Evolutionary conservation across 2,113 vertebrate genomes (phyloP).

Genomic region (Mormyrus iriodes): DNA sequence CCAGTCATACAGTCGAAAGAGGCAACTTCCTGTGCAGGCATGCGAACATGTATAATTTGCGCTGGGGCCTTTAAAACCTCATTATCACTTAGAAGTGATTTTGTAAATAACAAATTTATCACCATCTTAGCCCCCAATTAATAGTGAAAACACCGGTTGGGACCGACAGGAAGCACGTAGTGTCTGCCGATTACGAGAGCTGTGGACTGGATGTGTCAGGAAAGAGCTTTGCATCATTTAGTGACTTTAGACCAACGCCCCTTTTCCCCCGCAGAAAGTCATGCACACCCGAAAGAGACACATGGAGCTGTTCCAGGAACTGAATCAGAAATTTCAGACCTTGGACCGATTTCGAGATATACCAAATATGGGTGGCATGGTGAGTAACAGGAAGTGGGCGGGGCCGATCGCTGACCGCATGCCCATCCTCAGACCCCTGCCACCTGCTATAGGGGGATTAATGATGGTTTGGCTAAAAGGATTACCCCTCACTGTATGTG

Average conservation of each 20-base stretch:
- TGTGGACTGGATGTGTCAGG: conserved; percentile 46
- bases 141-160: not conserved
- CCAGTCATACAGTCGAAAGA: too few species aligned
- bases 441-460: conserved; percentile 56
- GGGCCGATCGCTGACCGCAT: conserved; percentile 10
- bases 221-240: conserved; percentile 56
- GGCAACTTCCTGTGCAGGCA: not conserved
- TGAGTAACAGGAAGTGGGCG: conserved; percentile 73
- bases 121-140: not conserved
- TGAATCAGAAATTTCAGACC: conserved; percentile 99
- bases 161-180: not conserved
- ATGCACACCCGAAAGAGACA: conserved; percentile 99
- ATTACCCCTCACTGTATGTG: conserved; percentile 27
- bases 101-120: not conserved
- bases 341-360: conserved; percentile 99
- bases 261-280: conserved; percentile 91
- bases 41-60: not conserved
- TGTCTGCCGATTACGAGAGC: conserved; percentile 38
- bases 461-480: conserved; percentile 42
- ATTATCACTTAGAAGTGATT: conserved; percentile 7
- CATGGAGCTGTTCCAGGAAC: conserved; percentile 99
- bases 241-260: conserved; percentile 55
- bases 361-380: conserved; percentile 98
- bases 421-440: conserved; percentile 49
- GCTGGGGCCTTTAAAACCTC: conserved; percentile 3